These are phyloP conservation scores for Cheilosia variabilis DNA, from an alignment of 2,888 invertebrate species.

Conservation along the genomic window DNA sequence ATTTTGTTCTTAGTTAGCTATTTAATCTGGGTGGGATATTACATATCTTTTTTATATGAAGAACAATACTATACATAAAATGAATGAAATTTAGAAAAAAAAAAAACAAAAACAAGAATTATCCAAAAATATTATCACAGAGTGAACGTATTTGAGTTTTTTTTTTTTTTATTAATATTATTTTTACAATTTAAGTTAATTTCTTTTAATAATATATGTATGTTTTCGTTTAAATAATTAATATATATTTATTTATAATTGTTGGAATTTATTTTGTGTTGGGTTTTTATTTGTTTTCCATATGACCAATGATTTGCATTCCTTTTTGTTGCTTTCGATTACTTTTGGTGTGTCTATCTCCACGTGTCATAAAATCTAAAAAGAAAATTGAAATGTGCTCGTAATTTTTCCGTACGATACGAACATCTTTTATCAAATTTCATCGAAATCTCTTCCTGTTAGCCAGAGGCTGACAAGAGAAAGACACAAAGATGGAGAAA, in stretches of 20 bases:
- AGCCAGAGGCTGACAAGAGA: too few species aligned
- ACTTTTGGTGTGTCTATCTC: conserved; percentile 22
- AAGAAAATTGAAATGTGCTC: too few species aligned
- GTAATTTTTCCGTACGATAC: too few species aligned
- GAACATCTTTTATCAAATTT: too few species aligned
- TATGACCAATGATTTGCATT: conserved; percentile 3
- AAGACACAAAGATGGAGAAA: too few species aligned
- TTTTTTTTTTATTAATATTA: conserved; percentile 42
- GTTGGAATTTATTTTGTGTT: conserved; percentile 75
- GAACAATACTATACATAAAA: conserved; percentile 46
- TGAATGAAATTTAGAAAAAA: conserved; percentile 43
- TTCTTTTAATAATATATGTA: conserved; percentile 61
- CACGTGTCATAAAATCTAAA: too few species aligned
- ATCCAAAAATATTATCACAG: conserved; percentile 72
- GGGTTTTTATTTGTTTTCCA: conserved; percentile 71
- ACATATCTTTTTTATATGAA: conserved; percentile 74
- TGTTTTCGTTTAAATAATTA: conserved; percentile 73
- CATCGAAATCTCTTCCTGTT: too few species aligned
- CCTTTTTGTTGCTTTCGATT: neutral
- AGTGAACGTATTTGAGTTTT: conserved; percentile 66
- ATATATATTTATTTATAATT: conserved; percentile 75
- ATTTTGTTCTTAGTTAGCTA: conserved; percentile 51
- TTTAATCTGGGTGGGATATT: conserved; percentile 59
- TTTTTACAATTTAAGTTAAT: conserved; percentile 58
- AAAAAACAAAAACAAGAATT: conserved; percentile 39